Conservation (phyloP, 2,113 vertebrate species). For the Nematolebias whitei region DNA sequence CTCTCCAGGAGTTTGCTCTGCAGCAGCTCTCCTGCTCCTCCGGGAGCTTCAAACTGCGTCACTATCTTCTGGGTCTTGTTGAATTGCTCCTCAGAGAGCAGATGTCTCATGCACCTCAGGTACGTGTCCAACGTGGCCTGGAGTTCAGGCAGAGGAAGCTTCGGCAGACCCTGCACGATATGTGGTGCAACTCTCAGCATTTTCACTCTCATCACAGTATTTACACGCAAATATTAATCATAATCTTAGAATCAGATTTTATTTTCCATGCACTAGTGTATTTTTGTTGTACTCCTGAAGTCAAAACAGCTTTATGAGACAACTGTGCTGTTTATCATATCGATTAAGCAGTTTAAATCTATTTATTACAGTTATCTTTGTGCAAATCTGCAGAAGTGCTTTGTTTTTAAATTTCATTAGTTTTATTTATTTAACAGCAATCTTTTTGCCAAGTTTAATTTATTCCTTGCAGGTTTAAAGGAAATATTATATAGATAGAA, state of each 20-base stretch:
- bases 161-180: conserved; percentile 82
- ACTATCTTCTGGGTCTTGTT: conserved; percentile 81
- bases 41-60: conserved; percentile 84
- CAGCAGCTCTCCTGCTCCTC: conserved; percentile 86
- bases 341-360: neutral
- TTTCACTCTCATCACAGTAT: neutral
- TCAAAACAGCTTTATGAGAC: neutral
- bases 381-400: neutral
- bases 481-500: conserved; percentile 6
- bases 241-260: no score
- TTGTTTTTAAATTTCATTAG: neutral
- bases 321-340: neutral
- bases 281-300: neutral
- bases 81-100: conserved; percentile 89
- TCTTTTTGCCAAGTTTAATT: neutral
- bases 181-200: neutral
- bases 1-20: conserved; percentile 88
- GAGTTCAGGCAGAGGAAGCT: conserved; percentile 89
- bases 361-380: neutral
- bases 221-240: no score
- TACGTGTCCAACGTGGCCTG: conserved; percentile 88
- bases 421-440: neutral
- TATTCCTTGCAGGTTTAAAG: neutral
- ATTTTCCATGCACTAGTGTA: no score
- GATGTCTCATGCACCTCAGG: conserved; percentile 86